phyloP scores from a whole-genome alignment of 2,113 vertebrate species.

The Quiscalus mexicanus region DNA sequence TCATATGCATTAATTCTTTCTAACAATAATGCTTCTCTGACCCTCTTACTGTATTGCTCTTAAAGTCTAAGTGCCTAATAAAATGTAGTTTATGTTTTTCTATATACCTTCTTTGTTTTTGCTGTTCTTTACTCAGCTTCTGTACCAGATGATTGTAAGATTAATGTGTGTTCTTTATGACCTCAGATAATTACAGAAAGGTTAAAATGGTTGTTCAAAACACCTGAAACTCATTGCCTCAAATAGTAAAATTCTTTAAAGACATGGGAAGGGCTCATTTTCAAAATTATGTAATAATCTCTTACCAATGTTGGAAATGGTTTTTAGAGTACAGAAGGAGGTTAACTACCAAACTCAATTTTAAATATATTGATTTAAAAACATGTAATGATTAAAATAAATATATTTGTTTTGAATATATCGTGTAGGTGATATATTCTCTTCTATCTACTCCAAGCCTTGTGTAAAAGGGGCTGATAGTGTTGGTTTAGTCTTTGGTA shows the following conservation, averaged over 20 bases:
- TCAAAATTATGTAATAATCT: background rate
- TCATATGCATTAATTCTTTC: background rate
- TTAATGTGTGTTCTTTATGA: background rate
- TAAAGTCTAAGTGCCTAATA: background rate
- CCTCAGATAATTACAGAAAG: background rate
- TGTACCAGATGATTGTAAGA: background rate
- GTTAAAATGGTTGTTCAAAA: background rate
- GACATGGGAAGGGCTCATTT: background rate
- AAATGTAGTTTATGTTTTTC: background rate
- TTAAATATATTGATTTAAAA: background rate
- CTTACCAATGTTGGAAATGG: background rate
- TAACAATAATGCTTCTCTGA: background rate
- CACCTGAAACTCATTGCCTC: background rate
- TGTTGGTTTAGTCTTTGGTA: background rate
- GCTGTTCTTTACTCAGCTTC: background rate
- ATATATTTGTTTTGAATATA: background rate
- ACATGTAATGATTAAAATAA: background rate
- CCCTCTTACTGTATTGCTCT: background rate
- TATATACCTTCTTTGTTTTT: background rate
- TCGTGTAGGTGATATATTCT: background rate
- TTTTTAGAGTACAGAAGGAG: background rate
- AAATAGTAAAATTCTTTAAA: background rate
- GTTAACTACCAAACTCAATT: background rate
- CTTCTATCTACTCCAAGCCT: background rate
- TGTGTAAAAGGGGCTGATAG: background rate